These are phyloP conservation scores for Notoglanidium macrostoma DNA, from an alignment of 2,797 vertebrate genomes.

Conservation along the genomic window DNA sequence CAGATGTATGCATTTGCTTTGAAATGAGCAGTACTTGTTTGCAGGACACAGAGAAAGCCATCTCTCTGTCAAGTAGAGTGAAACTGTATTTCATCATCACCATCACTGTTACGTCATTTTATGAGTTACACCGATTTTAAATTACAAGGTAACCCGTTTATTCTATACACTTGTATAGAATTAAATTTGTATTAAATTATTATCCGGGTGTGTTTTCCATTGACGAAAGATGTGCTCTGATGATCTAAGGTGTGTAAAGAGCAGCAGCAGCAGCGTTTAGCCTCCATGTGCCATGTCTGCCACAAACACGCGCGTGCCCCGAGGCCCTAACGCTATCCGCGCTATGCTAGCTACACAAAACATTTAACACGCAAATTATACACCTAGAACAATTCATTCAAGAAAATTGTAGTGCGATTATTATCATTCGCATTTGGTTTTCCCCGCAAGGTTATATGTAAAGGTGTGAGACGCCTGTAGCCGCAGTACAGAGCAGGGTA, in stretches of 20 bases:
- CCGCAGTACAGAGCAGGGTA: neutral
- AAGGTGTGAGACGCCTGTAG: neutral
- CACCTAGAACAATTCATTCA: neutral
- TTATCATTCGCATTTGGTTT: neutral
- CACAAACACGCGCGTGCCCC: conserved; percentile 38
- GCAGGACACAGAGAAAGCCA: neutral
- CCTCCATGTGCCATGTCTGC: conserved; percentile 50
- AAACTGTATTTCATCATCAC: neutral
- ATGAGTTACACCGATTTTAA: neutral
- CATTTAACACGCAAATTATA: neutral
- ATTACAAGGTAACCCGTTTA: neutral
- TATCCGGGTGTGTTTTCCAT: neutral
- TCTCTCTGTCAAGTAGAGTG: neutral
- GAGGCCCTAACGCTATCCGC: conserved; percentile 18
- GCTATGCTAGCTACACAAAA: conserved; percentile 10
- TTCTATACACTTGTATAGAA: too few species aligned
- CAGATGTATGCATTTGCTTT: neutral
- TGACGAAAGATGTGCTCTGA: neutral
- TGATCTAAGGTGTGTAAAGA: too few species aligned
- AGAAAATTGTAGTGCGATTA: too few species aligned
- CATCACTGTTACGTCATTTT: neutral
- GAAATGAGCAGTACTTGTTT: neutral
- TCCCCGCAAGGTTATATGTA: neutral
- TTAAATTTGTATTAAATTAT: neutral
- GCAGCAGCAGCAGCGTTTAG: neutral